phyloP scores from a whole-genome alignment of 2,888 invertebrate genomes.

The Nipponacmea schrenckii region DNA sequence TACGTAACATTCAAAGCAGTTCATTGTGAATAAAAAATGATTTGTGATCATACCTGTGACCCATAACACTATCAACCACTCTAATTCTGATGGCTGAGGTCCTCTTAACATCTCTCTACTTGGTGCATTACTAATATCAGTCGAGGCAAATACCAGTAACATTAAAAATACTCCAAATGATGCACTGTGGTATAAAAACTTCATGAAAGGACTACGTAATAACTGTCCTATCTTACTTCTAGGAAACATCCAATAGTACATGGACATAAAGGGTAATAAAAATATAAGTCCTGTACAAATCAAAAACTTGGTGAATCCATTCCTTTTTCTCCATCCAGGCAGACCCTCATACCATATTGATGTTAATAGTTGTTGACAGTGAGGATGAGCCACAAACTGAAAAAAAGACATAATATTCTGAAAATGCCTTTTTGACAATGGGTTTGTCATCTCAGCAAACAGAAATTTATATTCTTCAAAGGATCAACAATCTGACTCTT shows the following conservation, averaged over 20 bases:
- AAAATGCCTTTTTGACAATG: neutral
- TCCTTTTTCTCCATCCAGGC: constrained; percentile 70
- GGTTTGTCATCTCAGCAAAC: neutral
- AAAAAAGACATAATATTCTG: constrained; percentile 15
- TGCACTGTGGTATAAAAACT: constrained; percentile 72
- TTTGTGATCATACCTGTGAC: constrained; percentile 67
- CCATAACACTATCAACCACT: constrained; percentile 71
- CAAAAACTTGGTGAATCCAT: constrained; percentile 69
- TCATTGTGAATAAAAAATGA: no score
- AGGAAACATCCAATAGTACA: constrained; percentile 71
- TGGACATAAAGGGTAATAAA: constrained; percentile 69
- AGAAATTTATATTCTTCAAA: no score
- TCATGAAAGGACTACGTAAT: constrained; percentile 72
- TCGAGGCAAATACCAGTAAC: constrained; percentile 70
- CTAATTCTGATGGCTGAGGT: constrained; percentile 70
- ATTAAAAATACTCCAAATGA: constrained; percentile 72
- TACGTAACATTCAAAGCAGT: no score
- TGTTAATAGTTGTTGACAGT: constrained; percentile 72
- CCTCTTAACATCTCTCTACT: constrained; percentile 64
- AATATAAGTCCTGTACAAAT: constrained; percentile 67
- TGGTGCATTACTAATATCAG: constrained; percentile 57
- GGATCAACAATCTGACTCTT: no score
- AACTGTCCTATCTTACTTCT: constrained; percentile 70
- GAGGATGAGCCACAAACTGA: constrained; percentile 73
- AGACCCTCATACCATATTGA: constrained; percentile 73